Evolutionary conservation across 2,797 vertebrate genomes (phyloP), one percentile per base, ranked within the genome.

Genomic region (Hemibagrus guttatus): DNA sequence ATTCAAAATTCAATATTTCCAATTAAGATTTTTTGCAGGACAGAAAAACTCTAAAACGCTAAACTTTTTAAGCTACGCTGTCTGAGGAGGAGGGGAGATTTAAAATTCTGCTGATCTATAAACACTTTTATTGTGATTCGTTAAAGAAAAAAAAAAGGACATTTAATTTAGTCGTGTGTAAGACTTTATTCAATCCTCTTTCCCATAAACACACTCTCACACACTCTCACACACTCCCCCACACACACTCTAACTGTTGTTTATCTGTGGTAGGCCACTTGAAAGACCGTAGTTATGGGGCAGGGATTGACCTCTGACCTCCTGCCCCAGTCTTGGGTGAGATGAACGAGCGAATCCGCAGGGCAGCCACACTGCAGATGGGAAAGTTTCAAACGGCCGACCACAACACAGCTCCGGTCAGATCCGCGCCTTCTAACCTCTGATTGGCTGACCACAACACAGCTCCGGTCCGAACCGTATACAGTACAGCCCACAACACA

Each of bases 371-470:
- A 12, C 83, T 78, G 84, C 78, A 88, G 82, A 84, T 84, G 85
- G 84, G 81, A 92, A 87, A 84, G 79, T 81, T 84, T 89, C 72
- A 84, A 69, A 80, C 69, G 85, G 66, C 52, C 31, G 58, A 66
- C 91, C 91, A 90, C 91, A 90, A 89, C 89, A 89, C 86, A 89
- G 89, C 31, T 59, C 63, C 26, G 49, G 63, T 83, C 84, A 69
- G 61, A 75, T 35, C 59, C 68, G 21, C 72, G n/a, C 56, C 68
- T 72, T 28, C 78, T 81, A 81, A 72, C 56, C 78, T 81, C 78
- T 63, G 78, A 86, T 81, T 86, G 66, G 85, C 56, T 68, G 4
- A 81, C 85, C 85, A 86, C 85, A 86, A 86, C 56, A 86, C 78
- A 86, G 85, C 39, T 9, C n/a, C n/a, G 26, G 35, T 63, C 23